phyloP scores from a whole-genome alignment of 2,888 invertebrate species.

The Uropetala carovei region DNA sequence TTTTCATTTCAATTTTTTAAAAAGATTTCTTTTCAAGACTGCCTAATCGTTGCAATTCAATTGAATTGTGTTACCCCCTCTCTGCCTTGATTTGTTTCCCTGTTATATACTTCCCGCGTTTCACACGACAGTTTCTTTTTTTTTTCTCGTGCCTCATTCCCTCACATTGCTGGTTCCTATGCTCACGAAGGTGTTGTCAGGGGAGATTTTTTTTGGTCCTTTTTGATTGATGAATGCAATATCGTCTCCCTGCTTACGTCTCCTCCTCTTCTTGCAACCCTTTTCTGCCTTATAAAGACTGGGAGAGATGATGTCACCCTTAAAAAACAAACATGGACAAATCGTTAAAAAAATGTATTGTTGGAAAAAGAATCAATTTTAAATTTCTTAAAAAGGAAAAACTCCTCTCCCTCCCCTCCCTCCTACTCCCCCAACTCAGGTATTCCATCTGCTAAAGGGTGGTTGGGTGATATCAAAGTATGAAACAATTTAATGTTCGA shows the following conservation, averaged over 20 bases:
- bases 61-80: constrained; percentile 43
- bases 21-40: constrained; percentile 23
- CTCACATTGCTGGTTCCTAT: constrained; percentile 17
- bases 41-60: constrained; percentile 33
- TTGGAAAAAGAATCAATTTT: too few relatives aligned
- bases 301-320: neutral
- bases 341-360: too few relatives aligned
- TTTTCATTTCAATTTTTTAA: constrained; percentile 39
- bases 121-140: constrained; percentile 11
- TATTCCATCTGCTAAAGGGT: constrained; percentile 10
- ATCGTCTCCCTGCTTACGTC: neutral
- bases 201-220: neutral
- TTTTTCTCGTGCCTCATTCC: constrained; percentile 36
- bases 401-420: too few relatives aligned
- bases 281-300: constrained; percentile 16
- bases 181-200: neutral
- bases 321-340: too few relatives aligned
- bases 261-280: neutral
- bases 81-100: neutral
- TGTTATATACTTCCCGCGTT: neutral
- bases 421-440: constrained; percentile 50
- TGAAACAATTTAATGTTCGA: neutral
- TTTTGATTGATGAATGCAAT: neutral
- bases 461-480: constrained; percentile 35
- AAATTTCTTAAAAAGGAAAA: neutral